Percentiles rank a stretch among this genome's conserved stretches.
phyloP scores from a whole-genome alignment of 2,113 vertebrate species.

The Agelaius tricolor region DNA sequence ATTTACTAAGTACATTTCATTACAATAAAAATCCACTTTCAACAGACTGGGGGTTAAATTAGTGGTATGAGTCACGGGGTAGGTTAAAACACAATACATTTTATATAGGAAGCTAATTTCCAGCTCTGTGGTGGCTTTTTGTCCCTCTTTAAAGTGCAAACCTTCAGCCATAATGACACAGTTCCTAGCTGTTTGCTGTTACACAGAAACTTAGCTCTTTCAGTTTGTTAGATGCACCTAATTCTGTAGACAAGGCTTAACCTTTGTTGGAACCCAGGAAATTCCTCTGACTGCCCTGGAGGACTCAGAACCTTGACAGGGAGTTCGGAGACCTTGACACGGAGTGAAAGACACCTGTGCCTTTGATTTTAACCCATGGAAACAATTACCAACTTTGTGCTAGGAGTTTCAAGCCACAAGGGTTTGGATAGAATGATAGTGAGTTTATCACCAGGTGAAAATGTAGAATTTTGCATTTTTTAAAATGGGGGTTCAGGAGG shows the following conservation, averaged over 20 bases:
- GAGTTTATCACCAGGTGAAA: too few relatives aligned
- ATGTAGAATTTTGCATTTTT: too few relatives aligned
- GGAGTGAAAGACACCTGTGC: too few relatives aligned
- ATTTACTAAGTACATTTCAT: background rate
- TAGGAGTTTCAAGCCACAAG: too few relatives aligned
- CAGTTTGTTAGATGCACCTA: background rate
- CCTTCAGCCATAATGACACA: background rate
- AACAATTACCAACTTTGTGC: too few relatives aligned
- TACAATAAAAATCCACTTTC: background rate
- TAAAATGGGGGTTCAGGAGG: too few relatives aligned
- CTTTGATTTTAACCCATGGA: too few relatives aligned
- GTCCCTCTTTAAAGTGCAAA: background rate
- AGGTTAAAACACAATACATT: background rate
- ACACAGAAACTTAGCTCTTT: background rate
- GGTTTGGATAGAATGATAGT: too few relatives aligned
- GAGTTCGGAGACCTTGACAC: too few relatives aligned
- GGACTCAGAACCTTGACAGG: too few relatives aligned
- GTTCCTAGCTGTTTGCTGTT: background rate
- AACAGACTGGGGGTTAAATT: background rate
- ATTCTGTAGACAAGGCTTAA: background rate
- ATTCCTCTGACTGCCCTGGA: too few relatives aligned
- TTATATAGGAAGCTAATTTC: background rate
- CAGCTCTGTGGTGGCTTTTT: background rate
- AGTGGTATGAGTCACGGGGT: background rate
- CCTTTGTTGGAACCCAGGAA: too few relatives aligned